Evolutionary conservation across 2,888 invertebrate genomes (phyloP).

Genomic region (Augochlorella aurata): DNA sequence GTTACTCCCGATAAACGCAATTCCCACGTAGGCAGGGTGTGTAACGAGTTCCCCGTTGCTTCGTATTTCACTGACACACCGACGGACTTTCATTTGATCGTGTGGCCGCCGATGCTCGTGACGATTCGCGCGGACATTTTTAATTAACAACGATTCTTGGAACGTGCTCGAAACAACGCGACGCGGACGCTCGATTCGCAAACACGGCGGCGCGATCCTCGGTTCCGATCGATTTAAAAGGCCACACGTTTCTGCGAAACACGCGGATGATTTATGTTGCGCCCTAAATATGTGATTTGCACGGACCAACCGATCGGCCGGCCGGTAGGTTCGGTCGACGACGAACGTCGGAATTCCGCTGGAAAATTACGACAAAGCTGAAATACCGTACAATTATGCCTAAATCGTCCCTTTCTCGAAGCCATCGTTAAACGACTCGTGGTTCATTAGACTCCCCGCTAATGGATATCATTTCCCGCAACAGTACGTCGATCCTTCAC

Average conservation of each 20-base stretch:
- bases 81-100: slow-evolving; percentile 24
- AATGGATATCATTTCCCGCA: slow-evolving; percentile 39
- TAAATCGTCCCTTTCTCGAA: slow-evolving; percentile 46
- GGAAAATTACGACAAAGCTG: slow-evolving; percentile 28
- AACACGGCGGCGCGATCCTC: slow-evolving; percentile 26
- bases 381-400: slow-evolving; percentile 43
- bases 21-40: not conserved
- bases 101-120: not conserved
- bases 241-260: slow-evolving; percentile 51
- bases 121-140: slow-evolving; percentile 7
- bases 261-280: slow-evolving; percentile 58
- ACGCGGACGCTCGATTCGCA: slow-evolving; percentile 21
- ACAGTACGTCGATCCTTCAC: not conserved
- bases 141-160: slow-evolving; percentile 20
- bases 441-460: slow-evolving; percentile 19
- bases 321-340: slow-evolving; percentile 11
- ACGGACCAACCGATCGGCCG: not conserved
- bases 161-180: not conserved
- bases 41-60: slow-evolving; percentile 10
- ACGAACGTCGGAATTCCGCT: slow-evolving; percentile 10
- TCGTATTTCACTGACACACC: slow-evolving; percentile 7
- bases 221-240: slow-evolving; percentile 62
- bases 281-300: slow-evolving; percentile 50
- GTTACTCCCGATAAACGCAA: not conserved
- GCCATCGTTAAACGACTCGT: slow-evolving; percentile 48